phyloP scores from a whole-genome alignment of 92 coral and sea anemone species.

The Umimayanthus chanpuru region DNA sequence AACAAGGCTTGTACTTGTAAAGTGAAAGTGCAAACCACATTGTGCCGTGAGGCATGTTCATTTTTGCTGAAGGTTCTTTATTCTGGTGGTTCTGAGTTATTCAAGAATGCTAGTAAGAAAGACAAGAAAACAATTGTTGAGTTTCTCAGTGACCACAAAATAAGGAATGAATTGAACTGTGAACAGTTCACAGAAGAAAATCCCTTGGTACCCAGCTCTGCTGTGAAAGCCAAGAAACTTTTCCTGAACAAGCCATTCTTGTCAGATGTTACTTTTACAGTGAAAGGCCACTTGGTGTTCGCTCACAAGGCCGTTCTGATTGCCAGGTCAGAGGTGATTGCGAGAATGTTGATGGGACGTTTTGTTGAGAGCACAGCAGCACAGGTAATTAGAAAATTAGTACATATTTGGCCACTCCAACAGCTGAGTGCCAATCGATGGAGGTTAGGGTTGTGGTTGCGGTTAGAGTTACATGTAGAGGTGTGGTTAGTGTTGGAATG shows the following conservation, averaged over 20 bases:
- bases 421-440: no score
- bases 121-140: slow-evolving; percentile 45
- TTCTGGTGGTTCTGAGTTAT: slow-evolving; percentile 60
- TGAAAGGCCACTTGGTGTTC: slow-evolving; percentile 62
- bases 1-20: slow-evolving; percentile 9
- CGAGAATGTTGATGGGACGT: slow-evolving; percentile 93
- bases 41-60: slow-evolving; percentile 58
- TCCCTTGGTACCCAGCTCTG: neutral
- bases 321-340: slow-evolving; percentile 92
- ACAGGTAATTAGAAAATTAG: slow-evolving; percentile 14
- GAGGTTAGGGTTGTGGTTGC: no score
- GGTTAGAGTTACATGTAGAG: no score
- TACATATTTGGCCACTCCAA: no score
- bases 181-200: neutral
- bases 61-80: slow-evolving; percentile 77
- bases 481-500: no score
- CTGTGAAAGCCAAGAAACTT: slow-evolving; percentile 45
- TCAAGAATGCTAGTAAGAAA: slow-evolving; percentile 52
- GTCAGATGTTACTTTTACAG: slow-evolving; percentile 80
- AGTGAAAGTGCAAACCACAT: slow-evolving; percentile 24
- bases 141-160: slow-evolving; percentile 2
- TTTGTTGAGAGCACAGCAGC: slow-evolving; percentile 69
- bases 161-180: neutral
- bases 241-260: slow-evolving; percentile 79
- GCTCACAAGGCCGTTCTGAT: slow-evolving; percentile 85